Evolutionary conservation across 2,797 vertebrate genomes (phyloP).

Genomic region (Presbytis comata): DNA sequence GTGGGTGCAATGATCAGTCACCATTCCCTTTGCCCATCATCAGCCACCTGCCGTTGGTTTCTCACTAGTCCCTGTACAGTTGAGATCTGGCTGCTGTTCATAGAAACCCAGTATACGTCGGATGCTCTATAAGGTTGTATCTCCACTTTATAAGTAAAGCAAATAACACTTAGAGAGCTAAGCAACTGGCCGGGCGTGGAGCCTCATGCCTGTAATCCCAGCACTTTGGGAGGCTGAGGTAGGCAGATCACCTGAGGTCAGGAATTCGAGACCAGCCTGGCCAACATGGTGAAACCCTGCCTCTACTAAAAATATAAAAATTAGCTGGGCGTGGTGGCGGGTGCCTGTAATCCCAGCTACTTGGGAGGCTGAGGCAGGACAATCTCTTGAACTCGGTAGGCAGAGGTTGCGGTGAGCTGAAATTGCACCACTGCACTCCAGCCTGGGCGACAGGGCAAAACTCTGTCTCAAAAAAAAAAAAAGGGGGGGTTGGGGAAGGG

Average conservation of each 20-base stretch:
- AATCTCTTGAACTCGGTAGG: background rate
- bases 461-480: background rate
- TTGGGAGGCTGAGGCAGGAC: background rate
- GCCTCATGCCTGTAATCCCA: background rate
- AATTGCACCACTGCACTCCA: background rate
- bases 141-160: background rate
- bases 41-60: background rate
- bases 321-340: background rate
- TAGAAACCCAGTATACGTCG: background rate
- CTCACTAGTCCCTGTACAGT: background rate
- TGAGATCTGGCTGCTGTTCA: background rate
- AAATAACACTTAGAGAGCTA: background rate
- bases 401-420: background rate
- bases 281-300: background rate
- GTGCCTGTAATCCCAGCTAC: background rate
- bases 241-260: background rate
- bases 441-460: accelerated
- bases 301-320: background rate
- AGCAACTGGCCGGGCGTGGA: too few relatives aligned
- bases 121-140: background rate
- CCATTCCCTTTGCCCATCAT: accelerated
- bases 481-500: accelerated
- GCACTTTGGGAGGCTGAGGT: background rate
- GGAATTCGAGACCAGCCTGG: background rate
- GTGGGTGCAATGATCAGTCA: background rate